These are phyloP conservation scores for Druon quercuslanigerum DNA, from an alignment of 1,140 invertebrate genomes.

Conservation along the genomic window DNA sequence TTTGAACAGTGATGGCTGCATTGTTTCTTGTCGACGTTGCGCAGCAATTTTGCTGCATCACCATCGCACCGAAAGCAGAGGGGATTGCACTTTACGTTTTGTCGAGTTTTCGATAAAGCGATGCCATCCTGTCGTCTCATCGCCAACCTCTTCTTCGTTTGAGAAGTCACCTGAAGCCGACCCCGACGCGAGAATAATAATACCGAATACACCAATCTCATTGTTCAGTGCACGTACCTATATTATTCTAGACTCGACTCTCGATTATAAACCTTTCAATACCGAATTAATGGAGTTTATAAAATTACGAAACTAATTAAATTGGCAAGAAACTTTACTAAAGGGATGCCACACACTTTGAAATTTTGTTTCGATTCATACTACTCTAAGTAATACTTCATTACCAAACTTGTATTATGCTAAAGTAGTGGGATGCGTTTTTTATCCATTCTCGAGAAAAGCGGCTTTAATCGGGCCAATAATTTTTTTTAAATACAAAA, in stretches of 20 bases:
- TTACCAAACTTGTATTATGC: too few species aligned
- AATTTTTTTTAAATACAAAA: too few species aligned
- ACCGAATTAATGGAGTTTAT: too few species aligned
- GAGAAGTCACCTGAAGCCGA: conserved; percentile 5
- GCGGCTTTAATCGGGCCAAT: too few species aligned
- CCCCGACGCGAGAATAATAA: not conserved
- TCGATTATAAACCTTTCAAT: too few species aligned
- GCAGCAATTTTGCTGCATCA: conserved; percentile 57
- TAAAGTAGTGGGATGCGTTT: too few species aligned
- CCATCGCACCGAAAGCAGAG: conserved; percentile 42
- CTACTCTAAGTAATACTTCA: too few species aligned
- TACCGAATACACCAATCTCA: not conserved
- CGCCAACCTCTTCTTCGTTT: conserved; percentile 11
- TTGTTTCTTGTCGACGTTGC: conserved; percentile 70
- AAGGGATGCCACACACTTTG: too few species aligned
- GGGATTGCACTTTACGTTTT: conserved; percentile 66
- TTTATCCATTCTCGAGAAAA: too few species aligned
- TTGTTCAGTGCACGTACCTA: conserved; percentile 4
- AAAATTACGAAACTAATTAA: too few species aligned
- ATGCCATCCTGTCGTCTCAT: conserved; percentile 40
- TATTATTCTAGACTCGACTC: not conserved
- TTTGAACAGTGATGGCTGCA: conserved; percentile 61
- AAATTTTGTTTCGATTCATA: too few species aligned
- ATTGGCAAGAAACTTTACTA: too few species aligned
- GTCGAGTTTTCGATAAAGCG: conserved; percentile 57